Percentiles rank a stretch among this genome's conserved stretches.
These are phyloP conservation scores for Malurus leucopterus DNA, from an alignment of 2,797 vertebrate genomes.

Conservation along the genomic window DNA sequence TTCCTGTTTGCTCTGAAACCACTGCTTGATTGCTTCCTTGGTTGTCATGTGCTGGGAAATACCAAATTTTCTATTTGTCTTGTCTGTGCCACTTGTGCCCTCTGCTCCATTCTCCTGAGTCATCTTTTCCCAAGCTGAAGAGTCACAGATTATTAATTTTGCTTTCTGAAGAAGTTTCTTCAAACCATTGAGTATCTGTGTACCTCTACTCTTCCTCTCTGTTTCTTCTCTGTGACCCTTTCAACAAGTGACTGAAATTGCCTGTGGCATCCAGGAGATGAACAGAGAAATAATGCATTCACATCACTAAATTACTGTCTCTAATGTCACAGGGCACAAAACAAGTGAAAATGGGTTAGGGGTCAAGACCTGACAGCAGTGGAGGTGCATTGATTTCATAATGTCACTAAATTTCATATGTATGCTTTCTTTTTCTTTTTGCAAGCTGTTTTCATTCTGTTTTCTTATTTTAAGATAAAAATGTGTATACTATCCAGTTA, in stretches of 20 bases:
- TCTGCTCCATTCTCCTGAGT: not conserved
- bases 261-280: not conserved
- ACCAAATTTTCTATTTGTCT: not conserved
- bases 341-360: not conserved
- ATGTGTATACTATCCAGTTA: not conserved
- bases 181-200: not conserved
- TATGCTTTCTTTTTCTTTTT: not conserved
- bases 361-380: not conserved
- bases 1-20: not conserved
- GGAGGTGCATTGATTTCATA: not conserved
- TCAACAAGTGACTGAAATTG: not conserved
- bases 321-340: not conserved
- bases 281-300: not conserved
- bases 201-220: not conserved
- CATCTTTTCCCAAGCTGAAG: not conserved
- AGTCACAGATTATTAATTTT: not conserved
- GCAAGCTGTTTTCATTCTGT: not conserved
- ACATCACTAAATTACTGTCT: not conserved
- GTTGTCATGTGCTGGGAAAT: not conserved
- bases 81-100: not conserved
- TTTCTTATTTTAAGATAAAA: not conserved
- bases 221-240: not conserved
- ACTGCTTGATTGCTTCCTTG: not conserved
- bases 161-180: not conserved
- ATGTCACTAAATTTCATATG: not conserved